Percentiles rank a stretch among this genome's conserved stretches.
These are phyloP conservation scores for Hemibagrus wyckioides DNA, from an alignment of 2,113 vertebrate species.

Conservation along the genomic window DNA sequence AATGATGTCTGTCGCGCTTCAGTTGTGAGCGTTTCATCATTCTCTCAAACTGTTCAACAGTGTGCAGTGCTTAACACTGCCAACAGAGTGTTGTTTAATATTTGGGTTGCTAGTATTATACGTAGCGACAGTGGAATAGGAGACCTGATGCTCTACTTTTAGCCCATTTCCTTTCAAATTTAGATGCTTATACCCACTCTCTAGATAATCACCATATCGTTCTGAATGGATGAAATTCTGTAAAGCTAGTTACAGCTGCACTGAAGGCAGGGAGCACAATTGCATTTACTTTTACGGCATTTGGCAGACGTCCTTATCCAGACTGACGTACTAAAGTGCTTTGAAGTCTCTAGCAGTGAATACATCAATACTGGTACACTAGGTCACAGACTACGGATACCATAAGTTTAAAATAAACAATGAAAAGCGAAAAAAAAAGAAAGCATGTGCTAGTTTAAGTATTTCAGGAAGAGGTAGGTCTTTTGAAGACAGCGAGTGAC, in stretches of 20 bases:
- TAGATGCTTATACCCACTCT: background rate
- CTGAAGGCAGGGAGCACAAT: background rate
- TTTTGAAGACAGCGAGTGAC: too few species aligned
- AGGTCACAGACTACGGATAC: too few species aligned
- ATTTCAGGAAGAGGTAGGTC: too few species aligned
- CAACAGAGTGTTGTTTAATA: background rate
- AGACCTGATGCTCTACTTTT: background rate
- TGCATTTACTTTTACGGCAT: too few species aligned
- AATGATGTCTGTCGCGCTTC: background rate
- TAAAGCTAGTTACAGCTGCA: background rate
- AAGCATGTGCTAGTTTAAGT: too few species aligned
- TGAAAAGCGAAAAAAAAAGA: too few species aligned
- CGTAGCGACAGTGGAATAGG: background rate
- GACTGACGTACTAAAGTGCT: too few species aligned
- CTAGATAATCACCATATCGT: background rate
- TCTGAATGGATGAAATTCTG: background rate
- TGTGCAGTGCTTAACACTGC: background rate
- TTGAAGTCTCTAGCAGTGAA: too few species aligned
- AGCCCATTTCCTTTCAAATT: background rate
- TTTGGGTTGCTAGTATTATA: background rate
- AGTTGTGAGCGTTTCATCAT: background rate
- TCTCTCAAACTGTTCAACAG: background rate
- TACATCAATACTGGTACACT: too few species aligned
- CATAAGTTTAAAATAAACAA: too few species aligned
- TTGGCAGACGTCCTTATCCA: too few species aligned